Evolutionary conservation across 2,888 invertebrate species (phyloP).

Genomic region (Megalurothrips usitatus): DNA sequence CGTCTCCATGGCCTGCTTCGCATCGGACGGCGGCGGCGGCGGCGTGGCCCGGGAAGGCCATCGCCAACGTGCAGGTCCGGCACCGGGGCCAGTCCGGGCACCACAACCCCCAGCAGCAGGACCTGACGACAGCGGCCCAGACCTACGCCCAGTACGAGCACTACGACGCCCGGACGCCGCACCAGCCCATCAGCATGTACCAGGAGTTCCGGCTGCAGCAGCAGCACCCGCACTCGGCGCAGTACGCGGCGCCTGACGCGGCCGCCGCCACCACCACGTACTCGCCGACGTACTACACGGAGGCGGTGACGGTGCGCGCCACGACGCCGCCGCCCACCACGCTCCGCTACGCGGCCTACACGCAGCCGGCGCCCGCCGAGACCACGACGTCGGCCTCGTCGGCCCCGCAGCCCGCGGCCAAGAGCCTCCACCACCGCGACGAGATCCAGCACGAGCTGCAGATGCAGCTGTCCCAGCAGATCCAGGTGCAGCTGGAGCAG

Average conservation of each 20-base stretch:
- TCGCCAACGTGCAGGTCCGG: constrained; percentile 69
- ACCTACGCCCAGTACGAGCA: constrained; percentile 1
- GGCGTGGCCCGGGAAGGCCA: constrained; percentile 56
- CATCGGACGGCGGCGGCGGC: constrained; percentile 39
- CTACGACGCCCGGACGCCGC: not conserved
- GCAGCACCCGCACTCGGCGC: not conserved
- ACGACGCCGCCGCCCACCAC: not conserved
- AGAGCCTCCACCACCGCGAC: not conserved
- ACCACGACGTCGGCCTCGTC: not conserved
- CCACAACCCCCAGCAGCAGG: constrained; percentile 35
- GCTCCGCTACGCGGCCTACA: not conserved
- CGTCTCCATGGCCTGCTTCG: not conserved
- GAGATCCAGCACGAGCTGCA: constrained; percentile 12
- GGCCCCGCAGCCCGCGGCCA: not conserved
- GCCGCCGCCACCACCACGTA: not conserved
- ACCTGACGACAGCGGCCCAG: not conserved
- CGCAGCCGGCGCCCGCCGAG: not conserved
- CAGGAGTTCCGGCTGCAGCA: constrained; percentile 15
- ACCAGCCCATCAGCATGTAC: constrained; percentile 10
- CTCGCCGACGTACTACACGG: not conserved
- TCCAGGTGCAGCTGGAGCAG: constrained; percentile 19
- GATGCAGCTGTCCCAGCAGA: constrained; percentile 5
- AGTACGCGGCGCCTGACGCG: not conserved
- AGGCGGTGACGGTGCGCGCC: not conserved
- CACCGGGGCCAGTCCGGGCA: constrained; percentile 66